Evolutionary conservation across 2,113 vertebrate species (phyloP), one percentile per base, ranked within the genome.

Genomic region (Oreochromis niloticus): DNA sequence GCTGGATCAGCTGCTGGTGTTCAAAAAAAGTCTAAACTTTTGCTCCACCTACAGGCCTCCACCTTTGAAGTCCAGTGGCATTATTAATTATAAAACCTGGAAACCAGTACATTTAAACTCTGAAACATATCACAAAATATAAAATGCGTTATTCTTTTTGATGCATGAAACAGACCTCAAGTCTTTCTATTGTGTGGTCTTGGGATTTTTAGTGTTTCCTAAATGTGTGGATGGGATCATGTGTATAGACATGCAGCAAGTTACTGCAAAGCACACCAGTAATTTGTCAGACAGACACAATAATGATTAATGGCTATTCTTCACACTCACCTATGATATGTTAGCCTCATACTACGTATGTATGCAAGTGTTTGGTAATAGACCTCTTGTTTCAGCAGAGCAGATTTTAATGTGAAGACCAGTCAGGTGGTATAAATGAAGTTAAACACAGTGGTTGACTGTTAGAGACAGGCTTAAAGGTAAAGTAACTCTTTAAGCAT

Each of bases 61-160:
- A 68, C 22, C 7, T 71, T 43, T 9, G 0, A 43, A 24, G n/a
- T 24, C 39, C 1, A 43, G n/a, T 43, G 0, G 0, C 0, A 71
- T 24, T 24, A 24, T 24, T 24, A 71, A 43, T 71, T 71, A 0
- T 3, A 1, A 10, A 61, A 22, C 39, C 66, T 71, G 66, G 34
- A 68, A 34, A 68, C 1, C 6, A 39, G 39, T 24, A 43, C 8
- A 71, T 71, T 71, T 5, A 71, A 71, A 46, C 13, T 10, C 39
- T 27, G 1, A 46, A 73, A 0, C 3, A 4, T 1, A 46, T 73
- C 0, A 27, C 8, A 73, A 46, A 3, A 17, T 48, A 17, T 48
- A 2, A 48, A 11, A 27, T 48, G n/a, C 3, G 27, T 30, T 17
- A 10, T 17, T 46, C 5, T 0, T 3, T 48, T 11, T 48, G 41